Conservation (phyloP, 2,888 invertebrate genomes). For the Stenodera caucasica region DNA sequence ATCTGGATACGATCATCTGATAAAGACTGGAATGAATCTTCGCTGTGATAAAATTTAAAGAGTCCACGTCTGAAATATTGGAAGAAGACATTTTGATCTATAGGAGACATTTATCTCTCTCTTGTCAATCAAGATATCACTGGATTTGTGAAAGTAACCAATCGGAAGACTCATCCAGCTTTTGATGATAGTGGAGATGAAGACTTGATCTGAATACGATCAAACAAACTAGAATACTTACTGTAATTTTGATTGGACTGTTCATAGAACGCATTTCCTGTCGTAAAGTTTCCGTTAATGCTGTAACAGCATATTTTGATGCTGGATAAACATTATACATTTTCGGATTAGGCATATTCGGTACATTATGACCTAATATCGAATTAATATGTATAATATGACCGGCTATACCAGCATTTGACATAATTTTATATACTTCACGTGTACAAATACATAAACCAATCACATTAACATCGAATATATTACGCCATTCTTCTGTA, state of each 20-base stretch:
- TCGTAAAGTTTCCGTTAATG: slow-evolving; percentile 36
- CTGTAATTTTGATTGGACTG: slow-evolving; percentile 39
- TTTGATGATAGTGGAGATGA: background rate
- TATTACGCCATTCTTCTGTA: slow-evolving; percentile 36
- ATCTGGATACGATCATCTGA: no score
- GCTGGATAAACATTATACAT: slow-evolving; percentile 40
- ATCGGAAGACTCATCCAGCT: no score
- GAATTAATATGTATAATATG: slow-evolving; percentile 41
- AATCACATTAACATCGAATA: slow-evolving; percentile 40
- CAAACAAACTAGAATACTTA: slow-evolving; percentile 26
- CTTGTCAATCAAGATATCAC: no score
- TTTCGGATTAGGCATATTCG: slow-evolving; percentile 27
- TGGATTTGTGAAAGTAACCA: no score
- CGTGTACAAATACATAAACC: slow-evolving; percentile 38
- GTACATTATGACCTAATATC: slow-evolving; percentile 34
- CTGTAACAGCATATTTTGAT: slow-evolving; percentile 40
- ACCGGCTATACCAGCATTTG: slow-evolving; percentile 32
- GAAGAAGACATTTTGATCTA: no score
- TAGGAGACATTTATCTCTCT: no score
- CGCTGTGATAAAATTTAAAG: no score
- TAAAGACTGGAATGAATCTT: no score
- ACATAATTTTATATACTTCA: slow-evolving; percentile 39
- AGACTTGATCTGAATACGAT: no score
- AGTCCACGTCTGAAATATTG: no score
- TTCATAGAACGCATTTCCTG: slow-evolving; percentile 32